Evolutionary conservation across 2,797 vertebrate species (phyloP).

Genomic region (Sorex maritimensis): DNA sequence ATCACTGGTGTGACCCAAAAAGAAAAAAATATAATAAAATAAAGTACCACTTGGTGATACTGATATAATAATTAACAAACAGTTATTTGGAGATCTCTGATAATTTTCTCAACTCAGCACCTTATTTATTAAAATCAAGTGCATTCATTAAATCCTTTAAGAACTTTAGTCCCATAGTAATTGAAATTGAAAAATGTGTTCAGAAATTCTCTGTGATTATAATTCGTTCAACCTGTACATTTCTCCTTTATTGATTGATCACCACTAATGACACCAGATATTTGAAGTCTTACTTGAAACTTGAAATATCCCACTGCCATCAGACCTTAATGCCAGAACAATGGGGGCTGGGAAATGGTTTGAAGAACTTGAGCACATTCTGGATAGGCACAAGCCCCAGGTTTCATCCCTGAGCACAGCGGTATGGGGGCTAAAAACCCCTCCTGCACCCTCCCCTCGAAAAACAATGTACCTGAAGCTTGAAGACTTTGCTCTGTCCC

Average conservation of each 20-base stretch:
- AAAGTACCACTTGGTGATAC: neutral
- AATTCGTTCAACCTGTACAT: neutral
- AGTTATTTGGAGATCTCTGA: neutral
- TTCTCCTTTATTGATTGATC: neutral
- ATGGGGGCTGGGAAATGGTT: too few relatives aligned
- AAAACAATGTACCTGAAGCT: neutral
- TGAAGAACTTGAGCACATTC: too few relatives aligned
- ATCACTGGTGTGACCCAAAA: too few relatives aligned
- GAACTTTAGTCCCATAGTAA: neutral
- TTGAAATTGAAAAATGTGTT: slow-evolving; percentile 16
- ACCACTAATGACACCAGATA: neutral
- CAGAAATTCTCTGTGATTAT: slow-evolving; percentile 9
- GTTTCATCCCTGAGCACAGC: too few relatives aligned
- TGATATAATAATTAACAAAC: neutral
- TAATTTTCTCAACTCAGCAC: neutral
- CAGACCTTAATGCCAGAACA: neutral
- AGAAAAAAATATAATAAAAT: too few relatives aligned
- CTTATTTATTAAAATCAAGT: neutral
- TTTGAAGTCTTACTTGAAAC: slow-evolving; percentile 27
- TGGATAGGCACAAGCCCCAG: too few relatives aligned
- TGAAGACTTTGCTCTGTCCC: neutral
- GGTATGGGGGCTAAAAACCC: too few relatives aligned
- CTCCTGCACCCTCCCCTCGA: too few relatives aligned
- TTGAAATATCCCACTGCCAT: neutral
- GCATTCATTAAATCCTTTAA: neutral